These are phyloP conservation scores for Heliconius ismenius DNA, from an alignment of 2,888 invertebrate species.

Conservation along the genomic window DNA sequence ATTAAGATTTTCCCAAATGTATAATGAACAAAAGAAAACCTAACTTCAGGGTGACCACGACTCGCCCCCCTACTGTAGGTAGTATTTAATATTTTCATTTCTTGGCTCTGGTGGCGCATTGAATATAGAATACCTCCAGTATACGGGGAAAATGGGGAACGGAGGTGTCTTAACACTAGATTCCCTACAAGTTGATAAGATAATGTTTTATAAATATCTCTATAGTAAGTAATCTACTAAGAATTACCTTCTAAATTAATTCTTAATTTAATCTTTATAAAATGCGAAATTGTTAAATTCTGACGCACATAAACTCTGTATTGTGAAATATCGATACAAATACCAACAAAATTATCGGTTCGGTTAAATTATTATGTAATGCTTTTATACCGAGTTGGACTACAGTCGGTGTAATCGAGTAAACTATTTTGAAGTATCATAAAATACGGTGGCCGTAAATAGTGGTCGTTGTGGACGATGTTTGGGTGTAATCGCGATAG, in stretches of 20 bases:
- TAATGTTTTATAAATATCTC: too few species aligned
- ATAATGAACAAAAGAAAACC: too few species aligned
- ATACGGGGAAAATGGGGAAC: too few species aligned
- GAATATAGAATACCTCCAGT: too few species aligned
- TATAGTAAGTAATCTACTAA: background rate
- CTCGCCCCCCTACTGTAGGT: too few species aligned
- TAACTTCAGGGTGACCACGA: too few species aligned
- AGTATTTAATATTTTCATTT: too few species aligned
- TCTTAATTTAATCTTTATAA: background rate
- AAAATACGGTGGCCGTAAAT: background rate
- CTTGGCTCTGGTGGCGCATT: too few species aligned
- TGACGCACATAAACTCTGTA: background rate
- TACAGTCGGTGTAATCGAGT: background rate
- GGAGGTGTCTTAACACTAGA: too few species aligned
- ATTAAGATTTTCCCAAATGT: too few species aligned
- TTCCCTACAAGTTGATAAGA: too few species aligned
- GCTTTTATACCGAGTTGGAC: conserved; percentile 12
- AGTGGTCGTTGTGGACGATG: background rate
- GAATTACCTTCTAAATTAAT: background rate
- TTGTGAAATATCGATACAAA: background rate
- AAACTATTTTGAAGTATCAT: conserved; percentile 21
- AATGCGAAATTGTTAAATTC: background rate
- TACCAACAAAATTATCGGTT: conserved; percentile 11
- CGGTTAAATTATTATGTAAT: conserved; percentile 15
- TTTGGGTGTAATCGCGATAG: background rate